Base-by-base conservation (phyloP, 2,888 invertebrate genomes). In the Drosophila tanythrix region DNA sequence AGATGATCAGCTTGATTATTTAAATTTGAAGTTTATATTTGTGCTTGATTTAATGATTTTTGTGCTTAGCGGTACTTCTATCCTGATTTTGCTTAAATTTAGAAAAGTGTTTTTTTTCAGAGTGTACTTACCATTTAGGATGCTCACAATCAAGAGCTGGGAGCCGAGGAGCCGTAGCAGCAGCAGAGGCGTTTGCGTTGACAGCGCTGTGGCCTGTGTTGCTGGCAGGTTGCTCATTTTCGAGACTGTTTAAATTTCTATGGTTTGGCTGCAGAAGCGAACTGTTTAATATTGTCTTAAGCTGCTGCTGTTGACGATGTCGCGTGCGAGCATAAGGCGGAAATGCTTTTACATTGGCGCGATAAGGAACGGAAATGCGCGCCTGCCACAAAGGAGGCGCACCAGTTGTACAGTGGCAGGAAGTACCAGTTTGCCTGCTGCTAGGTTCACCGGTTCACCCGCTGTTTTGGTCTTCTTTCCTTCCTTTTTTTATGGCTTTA, bases 341-440 rank as follows among this genome's bases (percentile, higher is more conserved):
- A 88, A 90, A 83, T 75, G 90, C 87, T 75, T 69, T 86, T 79
- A 88, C 88, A 88, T 89, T 76, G 84, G 82, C 84, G 82, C 90
- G 88, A 90, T 88, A 88, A 90, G 77, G 87, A 84, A 81, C 88
- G 88, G 90, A 88, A 89, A 78, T 87, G 81, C 87, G 78, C 76
- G 88, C 72, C 75, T 74, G 72, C 77, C 68, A 72, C 74, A 69
- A 73, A 55, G 73, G 58, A 75, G 79, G 31, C 66, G 67, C 65
- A 57, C 48, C 59, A 61, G 66, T 48, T 48, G 58, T 60, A 40
- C 4, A 25, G 46, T 15, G 13, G 53, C 56, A 80, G 88, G 83
- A 88, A 72, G 67, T 64, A 72, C 81, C 81, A 76, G 84, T 74
- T 79, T 73, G 76, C 84, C 88, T 76, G 82, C 79, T 85, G 78